Evolutionary conservation across 2,113 vertebrate species (phyloP).

Genomic region (Herpailurus yagouaroundi): DNA sequence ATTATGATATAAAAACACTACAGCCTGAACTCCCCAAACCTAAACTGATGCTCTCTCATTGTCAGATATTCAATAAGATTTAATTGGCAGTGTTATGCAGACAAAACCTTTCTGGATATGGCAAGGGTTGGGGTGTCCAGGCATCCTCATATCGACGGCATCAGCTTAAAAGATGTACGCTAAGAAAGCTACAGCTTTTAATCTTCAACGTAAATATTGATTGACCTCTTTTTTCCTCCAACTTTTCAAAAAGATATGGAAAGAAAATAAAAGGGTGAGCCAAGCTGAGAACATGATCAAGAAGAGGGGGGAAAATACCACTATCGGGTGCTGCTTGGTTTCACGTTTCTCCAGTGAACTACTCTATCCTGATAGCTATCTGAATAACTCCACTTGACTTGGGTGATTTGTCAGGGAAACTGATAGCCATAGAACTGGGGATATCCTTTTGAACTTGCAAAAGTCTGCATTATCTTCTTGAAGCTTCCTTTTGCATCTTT

Average conservation of each 20-base stretch:
- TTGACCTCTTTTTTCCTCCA: slow-evolving; percentile 35
- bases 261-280: slow-evolving; percentile 53
- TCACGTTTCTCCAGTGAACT: slow-evolving; percentile 9
- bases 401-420: not conserved
- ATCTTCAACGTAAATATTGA: slow-evolving; percentile 69
- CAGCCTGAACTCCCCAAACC: not conserved
- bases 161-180: slow-evolving; percentile 43
- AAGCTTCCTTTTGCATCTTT: not conserved
- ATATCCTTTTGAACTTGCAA: not conserved
- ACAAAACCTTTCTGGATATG: not conserved
- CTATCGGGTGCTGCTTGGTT: not conserved
- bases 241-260: slow-evolving; percentile 51
- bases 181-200: slow-evolving; percentile 63
- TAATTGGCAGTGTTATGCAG: not conserved
- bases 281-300: slow-evolving; percentile 29
- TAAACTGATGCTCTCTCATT: slow-evolving; percentile 11
- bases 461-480: not conserved
- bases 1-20: not conserved
- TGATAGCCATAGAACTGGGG: not conserved
- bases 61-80: not conserved
- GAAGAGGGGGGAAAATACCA: not conserved
- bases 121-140: not conserved
- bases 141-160: not conserved
- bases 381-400: not conserved
- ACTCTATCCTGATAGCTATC: not conserved